These are phyloP conservation scores for Perca fluviatilis DNA, from an alignment of 2,113 vertebrate genomes.

Conservation along the genomic window DNA sequence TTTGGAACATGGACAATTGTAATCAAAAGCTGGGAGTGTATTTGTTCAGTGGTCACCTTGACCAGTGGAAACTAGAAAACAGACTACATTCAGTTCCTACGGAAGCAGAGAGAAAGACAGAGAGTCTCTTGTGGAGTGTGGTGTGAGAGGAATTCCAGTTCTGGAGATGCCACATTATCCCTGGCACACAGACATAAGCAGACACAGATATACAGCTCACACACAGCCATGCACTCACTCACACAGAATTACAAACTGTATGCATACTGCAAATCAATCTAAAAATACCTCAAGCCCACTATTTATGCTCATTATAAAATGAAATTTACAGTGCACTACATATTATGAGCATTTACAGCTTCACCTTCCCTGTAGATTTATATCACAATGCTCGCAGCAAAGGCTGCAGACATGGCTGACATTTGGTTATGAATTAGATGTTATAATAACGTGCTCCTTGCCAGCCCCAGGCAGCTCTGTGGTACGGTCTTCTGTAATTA, in stretches of 20 bases:
- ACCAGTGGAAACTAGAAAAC: conserved; percentile 6
- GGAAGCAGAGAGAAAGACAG: conserved; percentile 18
- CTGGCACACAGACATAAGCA: conserved; percentile 30
- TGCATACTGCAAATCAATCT: conserved; percentile 37
- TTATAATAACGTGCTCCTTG: conserved; percentile 72
- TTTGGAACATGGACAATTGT: conserved; percentile 8
- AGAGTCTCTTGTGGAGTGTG: conserved; percentile 34
- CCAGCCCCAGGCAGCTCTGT: conserved; percentile 61
- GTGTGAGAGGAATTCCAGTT: conserved; percentile 35
- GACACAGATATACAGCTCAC: conserved; percentile 18
- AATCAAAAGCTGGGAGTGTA: neutral
- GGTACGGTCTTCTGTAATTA: conserved; percentile 75
- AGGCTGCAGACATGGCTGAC: conserved; percentile 55
- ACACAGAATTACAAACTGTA: conserved; percentile 2
- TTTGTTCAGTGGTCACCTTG: neutral
- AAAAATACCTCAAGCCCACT: conserved; percentile 21
- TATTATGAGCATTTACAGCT: conserved; percentile 25
- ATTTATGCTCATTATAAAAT: neutral
- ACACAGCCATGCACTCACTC: conserved; percentile 16
- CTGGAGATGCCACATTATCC: conserved; percentile 52
- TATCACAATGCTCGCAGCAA: conserved; percentile 32
- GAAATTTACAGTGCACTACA: neutral
- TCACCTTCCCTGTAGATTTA: conserved; percentile 52
- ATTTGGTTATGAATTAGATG: conserved; percentile 73
- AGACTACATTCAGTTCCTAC: conserved; percentile 14